Evolutionary conservation across 2,113 vertebrate genomes (phyloP).

Genomic region (Oophaga pumilio): DNA sequence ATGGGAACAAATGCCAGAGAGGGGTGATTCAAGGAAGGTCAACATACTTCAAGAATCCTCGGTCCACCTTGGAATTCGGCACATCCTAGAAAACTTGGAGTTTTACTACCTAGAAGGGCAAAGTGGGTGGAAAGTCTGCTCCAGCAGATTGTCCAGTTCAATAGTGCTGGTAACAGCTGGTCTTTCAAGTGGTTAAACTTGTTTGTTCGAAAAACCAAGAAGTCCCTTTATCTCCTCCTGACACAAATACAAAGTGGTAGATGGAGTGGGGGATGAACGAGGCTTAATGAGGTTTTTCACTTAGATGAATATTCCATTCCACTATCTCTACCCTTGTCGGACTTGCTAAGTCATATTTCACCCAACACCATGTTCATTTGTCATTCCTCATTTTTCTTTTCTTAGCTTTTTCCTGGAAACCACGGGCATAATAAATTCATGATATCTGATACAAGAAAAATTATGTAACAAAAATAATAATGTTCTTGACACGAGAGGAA

Average conservation of each 20-base stretch:
- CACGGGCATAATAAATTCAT: not conserved
- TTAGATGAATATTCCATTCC: not conserved
- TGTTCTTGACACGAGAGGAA: not conserved
- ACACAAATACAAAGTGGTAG: slow-evolving; percentile 14
- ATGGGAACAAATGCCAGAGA: not conserved
- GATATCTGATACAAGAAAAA: not conserved
- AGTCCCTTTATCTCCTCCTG: not conserved
- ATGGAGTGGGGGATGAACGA: not conserved
- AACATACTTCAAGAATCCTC: not conserved
- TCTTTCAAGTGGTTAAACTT: slow-evolving; percentile 39
- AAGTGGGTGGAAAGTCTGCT: not conserved
- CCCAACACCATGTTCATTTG: not conserved
- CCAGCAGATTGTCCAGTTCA: not conserved
- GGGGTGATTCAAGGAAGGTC: not conserved
- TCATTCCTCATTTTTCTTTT: not conserved
- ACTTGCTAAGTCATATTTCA: not conserved
- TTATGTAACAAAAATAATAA: slow-evolving; percentile 21
- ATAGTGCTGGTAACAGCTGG: slow-evolving; percentile 1
- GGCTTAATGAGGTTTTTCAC: not conserved
- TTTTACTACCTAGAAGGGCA: not conserved
- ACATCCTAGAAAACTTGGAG: not conserved
- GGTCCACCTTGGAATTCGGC: not conserved
- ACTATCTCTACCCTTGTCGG: not conserved
- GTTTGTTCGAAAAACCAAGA: not conserved
- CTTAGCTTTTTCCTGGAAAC: not conserved